These are phyloP conservation scores for Microplitis mediator DNA, from an alignment of 1,140 invertebrate species.

Conservation along the genomic window DNA sequence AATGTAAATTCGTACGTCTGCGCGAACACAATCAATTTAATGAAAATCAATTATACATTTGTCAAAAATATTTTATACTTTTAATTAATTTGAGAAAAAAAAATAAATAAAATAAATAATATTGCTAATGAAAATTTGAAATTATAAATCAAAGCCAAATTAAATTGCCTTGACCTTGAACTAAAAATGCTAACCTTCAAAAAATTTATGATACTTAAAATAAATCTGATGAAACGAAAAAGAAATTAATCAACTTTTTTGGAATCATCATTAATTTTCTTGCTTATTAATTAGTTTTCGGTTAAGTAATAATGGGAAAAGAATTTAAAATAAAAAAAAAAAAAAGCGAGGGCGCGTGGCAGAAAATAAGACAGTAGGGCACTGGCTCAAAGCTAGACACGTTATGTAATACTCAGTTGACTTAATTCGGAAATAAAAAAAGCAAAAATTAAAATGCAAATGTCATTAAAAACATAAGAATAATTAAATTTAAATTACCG, in stretches of 20 bases:
- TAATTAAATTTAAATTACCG: not conserved
- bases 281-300: not conserved
- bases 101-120: not conserved
- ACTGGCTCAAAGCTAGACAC: constrained; percentile 40
- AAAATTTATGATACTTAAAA: not conserved
- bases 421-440: not conserved
- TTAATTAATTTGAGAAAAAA: not conserved
- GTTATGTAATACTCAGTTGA: constrained; percentile 40
- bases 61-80: not conserved
- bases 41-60: not conserved
- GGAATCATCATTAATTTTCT: not conserved
- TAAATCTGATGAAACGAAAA: not conserved
- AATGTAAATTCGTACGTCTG: not conserved
- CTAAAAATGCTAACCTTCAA: not conserved
- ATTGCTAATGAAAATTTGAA: not conserved
- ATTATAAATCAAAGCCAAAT: not conserved
- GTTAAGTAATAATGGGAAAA: not conserved
- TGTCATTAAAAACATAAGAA: not conserved
- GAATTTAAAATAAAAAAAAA: constrained; percentile 8
- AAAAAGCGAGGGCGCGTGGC: constrained; percentile 11
- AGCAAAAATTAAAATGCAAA: not conserved
- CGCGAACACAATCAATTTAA: not conserved
- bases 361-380: constrained; percentile 31
- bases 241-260: not conserved
- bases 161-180: not conserved